phyloP scores from a whole-genome alignment of 2,113 vertebrate species.

The Gambusia affinis region DNA sequence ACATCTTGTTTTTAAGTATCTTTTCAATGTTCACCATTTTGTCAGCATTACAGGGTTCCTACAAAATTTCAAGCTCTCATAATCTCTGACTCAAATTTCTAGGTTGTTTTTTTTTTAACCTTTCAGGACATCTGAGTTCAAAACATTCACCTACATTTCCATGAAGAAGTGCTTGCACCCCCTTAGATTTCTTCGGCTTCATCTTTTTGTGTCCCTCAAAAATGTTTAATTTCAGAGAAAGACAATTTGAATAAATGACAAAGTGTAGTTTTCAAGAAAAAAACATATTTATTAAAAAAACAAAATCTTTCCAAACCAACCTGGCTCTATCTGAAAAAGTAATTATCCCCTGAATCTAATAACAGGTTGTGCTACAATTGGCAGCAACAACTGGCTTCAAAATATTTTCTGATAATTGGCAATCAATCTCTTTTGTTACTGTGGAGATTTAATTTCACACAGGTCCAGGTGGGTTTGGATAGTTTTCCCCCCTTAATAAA shows the following conservation, averaged over 20 bases:
- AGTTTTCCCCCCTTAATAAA: background rate
- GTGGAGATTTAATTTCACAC: background rate
- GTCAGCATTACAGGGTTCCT: conserved; percentile 53
- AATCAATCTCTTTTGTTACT: no score
- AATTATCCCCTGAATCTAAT: background rate
- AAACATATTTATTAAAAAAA: background rate
- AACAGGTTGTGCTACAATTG: background rate
- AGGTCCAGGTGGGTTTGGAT: background rate
- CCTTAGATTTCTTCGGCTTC: background rate
- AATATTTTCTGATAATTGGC: no score
- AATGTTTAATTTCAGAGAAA: background rate
- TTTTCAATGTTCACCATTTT: conserved; percentile 66
- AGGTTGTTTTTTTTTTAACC: background rate
- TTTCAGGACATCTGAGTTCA: background rate
- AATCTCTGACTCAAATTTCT: background rate
- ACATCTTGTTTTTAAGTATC: conserved; percentile 61
- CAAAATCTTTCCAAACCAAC: no score
- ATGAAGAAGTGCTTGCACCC: background rate
- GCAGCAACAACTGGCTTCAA: no score
- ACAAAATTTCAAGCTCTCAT: background rate
- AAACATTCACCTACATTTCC: background rate
- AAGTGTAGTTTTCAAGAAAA: background rate
- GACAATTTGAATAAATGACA: background rate
- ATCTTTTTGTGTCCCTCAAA: background rate
- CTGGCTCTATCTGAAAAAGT: background rate